Evolutionary conservation across 2,888 invertebrate genomes (phyloP).

Genomic region (Prenolepis imparis): DNA sequence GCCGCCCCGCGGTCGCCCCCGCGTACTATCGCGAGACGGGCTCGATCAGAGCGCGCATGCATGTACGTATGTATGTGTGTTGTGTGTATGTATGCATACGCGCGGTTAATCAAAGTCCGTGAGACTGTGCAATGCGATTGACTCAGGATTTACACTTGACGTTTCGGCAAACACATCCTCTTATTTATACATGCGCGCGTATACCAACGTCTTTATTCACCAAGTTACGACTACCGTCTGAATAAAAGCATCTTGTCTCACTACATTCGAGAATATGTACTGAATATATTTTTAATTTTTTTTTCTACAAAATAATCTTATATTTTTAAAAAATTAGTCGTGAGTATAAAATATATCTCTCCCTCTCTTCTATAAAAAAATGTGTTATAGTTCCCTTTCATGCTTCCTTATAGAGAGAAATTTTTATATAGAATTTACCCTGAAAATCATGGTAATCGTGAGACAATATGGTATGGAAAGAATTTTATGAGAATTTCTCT

Average conservation of each 20-base stretch:
- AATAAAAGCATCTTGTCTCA: background rate
- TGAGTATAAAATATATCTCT: too few species aligned
- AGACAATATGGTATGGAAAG: too few species aligned
- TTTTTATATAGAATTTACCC: too few species aligned
- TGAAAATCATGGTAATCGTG: too few species aligned
- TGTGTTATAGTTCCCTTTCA: background rate
- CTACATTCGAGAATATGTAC: background rate
- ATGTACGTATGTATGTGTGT: background rate
- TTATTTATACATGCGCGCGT: slow-evolving; percentile 7
- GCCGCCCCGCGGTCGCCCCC: slow-evolving; percentile 55
- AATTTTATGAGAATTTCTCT: too few species aligned
- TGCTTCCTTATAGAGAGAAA: too few species aligned
- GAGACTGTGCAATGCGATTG: slow-evolving; percentile 6
- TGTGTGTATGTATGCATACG: background rate
- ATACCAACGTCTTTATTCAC: background rate
- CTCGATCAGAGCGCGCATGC: slow-evolving; percentile 58
- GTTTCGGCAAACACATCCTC: background rate
- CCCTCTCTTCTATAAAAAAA: too few species aligned
- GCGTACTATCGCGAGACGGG: slow-evolving; percentile 13
- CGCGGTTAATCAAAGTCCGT: slow-evolving; percentile 42
- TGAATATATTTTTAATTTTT: background rate
- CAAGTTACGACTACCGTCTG: background rate
- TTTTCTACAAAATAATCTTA: slow-evolving; percentile 1
- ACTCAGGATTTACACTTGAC: background rate
- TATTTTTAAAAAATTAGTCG: background rate